Percentiles rank a stretch among this genome's conserved stretches.
Evolutionary conservation across 2,113 vertebrate species (phyloP).

Genomic region (Orycteropus afer): DNA sequence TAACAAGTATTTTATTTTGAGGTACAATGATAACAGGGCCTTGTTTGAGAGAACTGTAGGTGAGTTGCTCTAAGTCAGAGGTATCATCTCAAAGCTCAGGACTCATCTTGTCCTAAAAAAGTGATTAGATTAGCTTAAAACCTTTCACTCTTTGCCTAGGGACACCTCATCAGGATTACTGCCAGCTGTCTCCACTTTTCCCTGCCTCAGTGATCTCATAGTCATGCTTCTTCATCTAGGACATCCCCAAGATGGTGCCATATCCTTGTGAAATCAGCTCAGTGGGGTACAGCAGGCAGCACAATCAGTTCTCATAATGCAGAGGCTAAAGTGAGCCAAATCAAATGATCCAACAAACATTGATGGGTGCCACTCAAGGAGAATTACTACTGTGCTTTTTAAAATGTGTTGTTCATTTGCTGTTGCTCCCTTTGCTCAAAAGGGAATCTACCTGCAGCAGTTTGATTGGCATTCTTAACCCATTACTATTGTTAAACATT

Average conservation of each 20-base stretch:
- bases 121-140: background rate
- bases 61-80: background rate
- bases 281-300: background rate
- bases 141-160: background rate
- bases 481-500: background rate
- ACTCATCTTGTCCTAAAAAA: background rate
- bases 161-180: background rate
- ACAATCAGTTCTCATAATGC: background rate
- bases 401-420: background rate
- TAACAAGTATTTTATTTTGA: slow-evolving; percentile 52
- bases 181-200: background rate
- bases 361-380: background rate
- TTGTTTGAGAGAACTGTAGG: background rate
- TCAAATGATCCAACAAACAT: slow-evolving; percentile 37
- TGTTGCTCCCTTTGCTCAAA: slow-evolving; percentile 3
- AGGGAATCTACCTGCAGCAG: background rate
- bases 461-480: background rate
- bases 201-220: background rate
- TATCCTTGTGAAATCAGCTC: background rate
- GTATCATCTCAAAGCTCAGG: slow-evolving; percentile 13
- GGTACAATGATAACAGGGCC: background rate
- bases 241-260: background rate
- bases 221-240: background rate
- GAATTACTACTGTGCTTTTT: background rate
- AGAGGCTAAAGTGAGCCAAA: background rate